A percentile compares a stretch with the other conserved stretches of the same genome.
Evolutionary conservation across 2,888 invertebrate species (phyloP).

Genomic region (Spisula subtruncata): DNA sequence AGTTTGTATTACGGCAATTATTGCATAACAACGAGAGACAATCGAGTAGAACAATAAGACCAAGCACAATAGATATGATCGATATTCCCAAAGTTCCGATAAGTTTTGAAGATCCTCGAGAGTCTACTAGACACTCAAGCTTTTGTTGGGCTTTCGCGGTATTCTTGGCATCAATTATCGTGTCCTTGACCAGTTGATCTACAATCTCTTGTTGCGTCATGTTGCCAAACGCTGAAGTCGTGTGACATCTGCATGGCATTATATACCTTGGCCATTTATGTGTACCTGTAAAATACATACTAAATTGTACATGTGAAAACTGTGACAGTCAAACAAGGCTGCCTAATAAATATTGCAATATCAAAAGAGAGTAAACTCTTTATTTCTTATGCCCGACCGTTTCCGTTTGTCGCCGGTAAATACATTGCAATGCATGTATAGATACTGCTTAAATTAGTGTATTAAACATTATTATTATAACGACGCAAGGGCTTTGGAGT

Average conservation of each 20-base stretch:
- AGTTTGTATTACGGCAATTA: background rate
- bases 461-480: too few species aligned
- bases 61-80: background rate
- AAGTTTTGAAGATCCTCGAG: conserved; percentile 12
- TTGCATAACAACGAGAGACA: background rate
- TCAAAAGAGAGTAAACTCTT: too few species aligned
- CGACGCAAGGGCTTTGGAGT: too few species aligned
- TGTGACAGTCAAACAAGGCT: too few species aligned
- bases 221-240: background rate
- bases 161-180: background rate
- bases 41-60: background rate
- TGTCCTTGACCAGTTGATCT: conserved; percentile 3
- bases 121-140: background rate
- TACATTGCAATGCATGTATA: too few species aligned
- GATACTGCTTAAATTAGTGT: too few species aligned
- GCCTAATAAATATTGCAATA: too few species aligned
- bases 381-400: too few species aligned
- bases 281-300: too few species aligned
- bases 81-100: background rate
- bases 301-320: too few species aligned
- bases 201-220: conserved; percentile 10
- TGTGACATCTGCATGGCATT: conserved; percentile 19
- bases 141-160: background rate
- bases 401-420: too few species aligned
- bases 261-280: background rate